A percentile compares a stretch with the other conserved stretches of the same genome.
Evolutionary conservation across 2,113 vertebrate genomes (phyloP).

Genomic region (Gobius niger): DNA sequence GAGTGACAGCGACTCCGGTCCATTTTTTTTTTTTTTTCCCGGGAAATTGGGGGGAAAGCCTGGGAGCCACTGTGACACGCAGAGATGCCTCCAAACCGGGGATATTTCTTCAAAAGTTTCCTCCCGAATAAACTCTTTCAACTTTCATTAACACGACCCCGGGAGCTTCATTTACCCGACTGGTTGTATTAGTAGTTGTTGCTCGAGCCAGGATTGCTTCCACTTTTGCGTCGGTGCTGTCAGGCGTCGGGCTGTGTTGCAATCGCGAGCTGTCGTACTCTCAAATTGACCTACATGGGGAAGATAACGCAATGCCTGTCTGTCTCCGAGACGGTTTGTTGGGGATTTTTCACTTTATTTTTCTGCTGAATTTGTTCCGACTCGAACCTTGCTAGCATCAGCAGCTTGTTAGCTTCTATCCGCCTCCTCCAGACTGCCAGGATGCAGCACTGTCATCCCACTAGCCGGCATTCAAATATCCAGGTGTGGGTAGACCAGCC

Average conservation of each 20-base stretch:
- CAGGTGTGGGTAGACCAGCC: not conserved
- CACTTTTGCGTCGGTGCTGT: slow-evolving; percentile 38
- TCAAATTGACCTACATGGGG: slow-evolving; percentile 65
- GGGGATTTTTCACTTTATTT: slow-evolving; percentile 36
- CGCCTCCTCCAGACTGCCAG: slow-evolving; percentile 39
- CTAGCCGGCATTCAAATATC: slow-evolving; percentile 43
- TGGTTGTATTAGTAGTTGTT: slow-evolving; percentile 27
- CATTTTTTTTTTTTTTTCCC: slow-evolving; percentile 21
- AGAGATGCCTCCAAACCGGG: slow-evolving; percentile 4
- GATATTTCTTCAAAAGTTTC: slow-evolving; percentile 50
- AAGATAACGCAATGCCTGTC: slow-evolving; percentile 57
- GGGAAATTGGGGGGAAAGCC: slow-evolving; percentile 59
- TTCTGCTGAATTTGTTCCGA: slow-evolving; percentile 56
- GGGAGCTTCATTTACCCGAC: slow-evolving; percentile 23
- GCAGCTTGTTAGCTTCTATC: slow-evolving; percentile 69
- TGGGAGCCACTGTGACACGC: slow-evolving; percentile 26
- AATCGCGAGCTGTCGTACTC: slow-evolving; percentile 40
- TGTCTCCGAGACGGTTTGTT: slow-evolving; percentile 31
- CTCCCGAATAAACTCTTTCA: slow-evolving; percentile 31
- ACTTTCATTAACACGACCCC: slow-evolving; percentile 38
- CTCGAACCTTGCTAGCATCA: slow-evolving; percentile 62
- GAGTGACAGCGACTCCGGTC: slow-evolving; percentile 64
- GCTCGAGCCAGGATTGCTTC: slow-evolving; percentile 13
- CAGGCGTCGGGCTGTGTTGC: slow-evolving; percentile 36
- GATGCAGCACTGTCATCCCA: slow-evolving; percentile 46